These are phyloP conservation scores for Andricus grossulariae DNA, from an alignment of 1,140 invertebrate genomes.

Conservation along the genomic window DNA sequence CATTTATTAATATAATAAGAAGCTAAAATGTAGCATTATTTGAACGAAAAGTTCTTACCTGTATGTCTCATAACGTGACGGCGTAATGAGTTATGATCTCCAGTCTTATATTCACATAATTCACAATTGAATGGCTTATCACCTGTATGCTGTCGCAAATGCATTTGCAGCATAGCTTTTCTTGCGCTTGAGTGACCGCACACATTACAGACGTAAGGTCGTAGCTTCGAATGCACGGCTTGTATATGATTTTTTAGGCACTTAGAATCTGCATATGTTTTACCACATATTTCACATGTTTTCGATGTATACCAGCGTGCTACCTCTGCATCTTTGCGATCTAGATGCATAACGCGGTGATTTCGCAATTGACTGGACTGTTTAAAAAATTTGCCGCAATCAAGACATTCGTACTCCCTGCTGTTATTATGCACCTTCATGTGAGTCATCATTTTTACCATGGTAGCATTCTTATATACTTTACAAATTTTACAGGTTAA, in stretches of 20 bases:
- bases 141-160: conserved; percentile 83
- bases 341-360: conserved; percentile 78
- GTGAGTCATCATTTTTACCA: conserved; percentile 78
- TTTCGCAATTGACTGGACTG: conserved; percentile 80
- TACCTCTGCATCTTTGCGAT: conserved; percentile 68
- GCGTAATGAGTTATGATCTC: conserved; percentile 84
- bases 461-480: conserved; percentile 76
- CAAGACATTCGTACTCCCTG: conserved; percentile 77
- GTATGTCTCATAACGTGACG: conserved; percentile 87
- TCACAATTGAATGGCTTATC: conserved; percentile 86
- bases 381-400: conserved; percentile 81
- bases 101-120: conserved; percentile 82
- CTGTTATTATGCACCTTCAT: conserved; percentile 80
- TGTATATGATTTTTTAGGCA: conserved; percentile 86
- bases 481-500: conserved; percentile 80
- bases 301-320: conserved; percentile 80
- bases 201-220: conserved; percentile 85
- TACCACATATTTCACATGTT: conserved; percentile 82
- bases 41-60: conserved; percentile 71
- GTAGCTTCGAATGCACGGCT: conserved; percentile 86
- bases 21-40: background rate
- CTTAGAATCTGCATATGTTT: conserved; percentile 84
- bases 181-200: conserved; percentile 85
- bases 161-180: conserved; percentile 82
- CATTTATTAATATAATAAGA: background rate